Conservation (phyloP, 2,113 vertebrate species). For the Lanius ludovicianus region DNA sequence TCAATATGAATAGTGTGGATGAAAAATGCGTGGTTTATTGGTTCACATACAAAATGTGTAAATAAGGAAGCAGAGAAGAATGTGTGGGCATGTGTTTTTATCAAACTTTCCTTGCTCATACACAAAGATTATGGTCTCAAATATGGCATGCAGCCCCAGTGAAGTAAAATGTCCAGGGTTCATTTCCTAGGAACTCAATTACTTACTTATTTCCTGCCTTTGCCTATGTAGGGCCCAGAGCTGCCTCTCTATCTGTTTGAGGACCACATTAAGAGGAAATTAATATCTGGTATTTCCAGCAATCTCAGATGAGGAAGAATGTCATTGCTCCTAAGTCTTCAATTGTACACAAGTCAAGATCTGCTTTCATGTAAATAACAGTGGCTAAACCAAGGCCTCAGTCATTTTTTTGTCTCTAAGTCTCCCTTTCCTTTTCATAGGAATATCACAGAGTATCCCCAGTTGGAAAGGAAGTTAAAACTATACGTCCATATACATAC, state of each 20-base stretch:
- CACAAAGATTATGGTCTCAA: neutral
- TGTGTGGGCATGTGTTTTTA: neutral
- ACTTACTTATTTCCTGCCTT: neutral
- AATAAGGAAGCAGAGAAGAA: constrained; percentile 29
- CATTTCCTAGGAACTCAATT: neutral
- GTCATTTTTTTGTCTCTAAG: neutral
- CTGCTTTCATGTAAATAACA: neutral
- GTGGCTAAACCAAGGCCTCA: neutral
- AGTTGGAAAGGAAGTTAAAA: neutral
- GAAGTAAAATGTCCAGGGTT: neutral
- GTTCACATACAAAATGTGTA: neutral
- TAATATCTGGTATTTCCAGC: neutral
- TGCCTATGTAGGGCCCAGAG: neutral
- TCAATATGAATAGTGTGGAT: neutral
- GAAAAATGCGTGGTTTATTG: neutral
- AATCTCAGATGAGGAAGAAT: neutral
- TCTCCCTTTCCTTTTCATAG: neutral
- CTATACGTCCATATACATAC: neutral
- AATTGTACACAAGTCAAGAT: neutral
- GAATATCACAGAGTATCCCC: neutral
- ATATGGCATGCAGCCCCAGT: neutral
- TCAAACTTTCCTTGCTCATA: neutral
- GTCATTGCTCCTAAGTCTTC: neutral
- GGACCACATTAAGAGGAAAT: neutral
- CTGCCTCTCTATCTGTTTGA: neutral